These are phyloP conservation scores for Ctenochaetus hawaiiensis DNA, from an alignment of 2,797 vertebrate species.

Conservation along the genomic window DNA sequence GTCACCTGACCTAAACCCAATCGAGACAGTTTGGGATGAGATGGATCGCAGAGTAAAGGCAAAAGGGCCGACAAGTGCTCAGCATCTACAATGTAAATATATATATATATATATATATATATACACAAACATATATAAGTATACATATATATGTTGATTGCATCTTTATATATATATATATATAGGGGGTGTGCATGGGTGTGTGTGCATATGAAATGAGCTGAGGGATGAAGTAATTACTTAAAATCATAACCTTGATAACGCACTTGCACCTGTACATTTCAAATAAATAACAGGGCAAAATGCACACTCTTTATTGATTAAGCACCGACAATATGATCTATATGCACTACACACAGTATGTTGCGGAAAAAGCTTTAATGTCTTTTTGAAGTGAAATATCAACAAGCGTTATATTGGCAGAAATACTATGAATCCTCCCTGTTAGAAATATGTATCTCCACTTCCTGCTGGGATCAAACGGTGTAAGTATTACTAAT, in stretches of 20 bases:
- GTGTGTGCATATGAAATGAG: too few relatives aligned
- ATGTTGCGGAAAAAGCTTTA: not conserved
- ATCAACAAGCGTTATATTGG: conserved; percentile 19
- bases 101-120: too few relatives aligned
- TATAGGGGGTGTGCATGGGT: too few relatives aligned
- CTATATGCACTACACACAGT: too few relatives aligned
- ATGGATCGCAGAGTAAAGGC: too few relatives aligned
- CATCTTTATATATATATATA: too few relatives aligned
- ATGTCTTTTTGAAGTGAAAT: conserved; percentile 31
- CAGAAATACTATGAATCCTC: conserved; percentile 38
- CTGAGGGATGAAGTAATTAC: not conserved
- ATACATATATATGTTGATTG: too few relatives aligned
- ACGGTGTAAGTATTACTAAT: not conserved
- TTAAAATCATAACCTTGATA: not conserved
- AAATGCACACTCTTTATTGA: not conserved
- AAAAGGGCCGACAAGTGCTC: too few relatives aligned
- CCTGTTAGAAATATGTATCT: conserved; percentile 31
- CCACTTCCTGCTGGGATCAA: conserved; percentile 16
- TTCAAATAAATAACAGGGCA: not conserved
- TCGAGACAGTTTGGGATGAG: too few relatives aligned
- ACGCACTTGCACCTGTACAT: not conserved
- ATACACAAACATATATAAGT: too few relatives aligned
- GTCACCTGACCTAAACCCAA: too few relatives aligned
- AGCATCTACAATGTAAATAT: too few relatives aligned
- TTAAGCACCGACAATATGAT: not conserved